phyloP scores from a whole-genome alignment of 2,888 invertebrate genomes.

The Sabatieria punctata region DNA sequence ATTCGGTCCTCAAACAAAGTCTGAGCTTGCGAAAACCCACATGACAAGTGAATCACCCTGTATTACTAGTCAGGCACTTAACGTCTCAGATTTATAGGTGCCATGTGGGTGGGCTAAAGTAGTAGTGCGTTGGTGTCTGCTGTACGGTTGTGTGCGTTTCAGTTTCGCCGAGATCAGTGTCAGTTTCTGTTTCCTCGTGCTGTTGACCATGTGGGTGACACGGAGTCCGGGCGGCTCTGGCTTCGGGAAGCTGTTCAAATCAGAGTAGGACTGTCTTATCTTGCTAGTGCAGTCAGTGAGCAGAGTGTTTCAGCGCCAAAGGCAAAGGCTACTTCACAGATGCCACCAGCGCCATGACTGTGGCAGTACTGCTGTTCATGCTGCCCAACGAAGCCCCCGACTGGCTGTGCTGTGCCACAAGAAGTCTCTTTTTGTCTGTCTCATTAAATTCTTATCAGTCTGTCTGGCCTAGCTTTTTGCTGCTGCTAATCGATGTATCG shows the following conservation, averaged over 20 bases:
- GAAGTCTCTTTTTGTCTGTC: not conserved
- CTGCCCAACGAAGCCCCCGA: conserved; percentile 52
- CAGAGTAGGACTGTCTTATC: conserved; percentile 14
- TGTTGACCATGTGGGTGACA: conserved; percentile 71
- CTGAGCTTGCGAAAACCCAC: too few relatives aligned
- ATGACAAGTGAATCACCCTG: too few relatives aligned
- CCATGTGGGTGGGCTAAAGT: not conserved
- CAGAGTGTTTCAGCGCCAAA: conserved; percentile 14
- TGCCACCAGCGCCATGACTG: conserved; percentile 50
- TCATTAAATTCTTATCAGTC: not conserved
- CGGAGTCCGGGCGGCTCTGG: conserved; percentile 67
- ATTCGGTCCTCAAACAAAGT: too few relatives aligned
- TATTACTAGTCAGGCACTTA: not conserved
- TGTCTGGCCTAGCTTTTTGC: not conserved
- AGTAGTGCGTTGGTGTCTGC: not conserved
- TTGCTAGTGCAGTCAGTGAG: not conserved
- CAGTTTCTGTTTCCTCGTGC: conserved; percentile 45
- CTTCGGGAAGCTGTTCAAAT: conserved; percentile 47
- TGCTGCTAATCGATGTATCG: too few relatives aligned
- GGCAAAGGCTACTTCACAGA: conserved; percentile 28
- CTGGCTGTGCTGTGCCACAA: conserved; percentile 6
- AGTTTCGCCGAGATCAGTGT: conserved; percentile 20
- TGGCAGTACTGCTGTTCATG: conserved; percentile 63
- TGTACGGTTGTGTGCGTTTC: too few relatives aligned
- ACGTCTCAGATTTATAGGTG: not conserved